Evolutionary conservation across 2,113 vertebrate species (phyloP).

Genomic region (Argyrosomus japonicus): DNA sequence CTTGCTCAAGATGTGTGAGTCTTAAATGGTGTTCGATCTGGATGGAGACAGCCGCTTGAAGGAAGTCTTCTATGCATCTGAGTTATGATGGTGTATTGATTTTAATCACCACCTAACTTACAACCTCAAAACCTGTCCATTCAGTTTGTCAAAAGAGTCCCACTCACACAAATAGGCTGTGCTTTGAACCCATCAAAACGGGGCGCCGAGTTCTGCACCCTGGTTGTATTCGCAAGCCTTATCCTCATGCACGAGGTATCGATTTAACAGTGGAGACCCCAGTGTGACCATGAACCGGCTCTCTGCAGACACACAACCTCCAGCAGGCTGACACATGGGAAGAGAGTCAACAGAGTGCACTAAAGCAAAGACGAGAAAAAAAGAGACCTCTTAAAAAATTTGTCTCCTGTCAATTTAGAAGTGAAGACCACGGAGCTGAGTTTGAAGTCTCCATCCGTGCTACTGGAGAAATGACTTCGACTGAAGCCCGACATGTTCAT

Average conservation of each 20-base stretch:
- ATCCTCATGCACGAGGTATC: constrained; percentile 28
- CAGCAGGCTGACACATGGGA: constrained; percentile 23
- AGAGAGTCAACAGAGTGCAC: constrained; percentile 16
- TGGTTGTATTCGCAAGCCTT: background rate
- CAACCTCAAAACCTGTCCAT: constrained; percentile 24
- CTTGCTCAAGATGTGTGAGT: background rate
- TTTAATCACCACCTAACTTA: constrained; percentile 26
- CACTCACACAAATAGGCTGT: constrained; percentile 17
- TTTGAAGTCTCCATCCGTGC: background rate
- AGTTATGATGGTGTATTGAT: constrained; percentile 52
- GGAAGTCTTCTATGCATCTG: constrained; percentile 32
- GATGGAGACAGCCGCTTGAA: background rate
- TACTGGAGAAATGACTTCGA: background rate
- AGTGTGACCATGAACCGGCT: constrained; percentile 25
- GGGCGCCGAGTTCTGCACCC: constrained; percentile 8
- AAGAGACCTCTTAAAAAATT: constrained; percentile 4
- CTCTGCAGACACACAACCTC: constrained; percentile 23
- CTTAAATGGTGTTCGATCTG: constrained; percentile 40
- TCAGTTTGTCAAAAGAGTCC: constrained; percentile 32
- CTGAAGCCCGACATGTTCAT: background rate
- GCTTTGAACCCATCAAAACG: constrained; percentile 25
- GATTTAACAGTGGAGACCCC: constrained; percentile 39
- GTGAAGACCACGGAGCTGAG: background rate
- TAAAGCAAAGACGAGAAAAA: background rate
- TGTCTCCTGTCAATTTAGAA: background rate